Evolutionary conservation across 2,113 vertebrate genomes (phyloP), one percentile per base, ranked within the genome.

Genomic region (Penelope pileata): DNA sequence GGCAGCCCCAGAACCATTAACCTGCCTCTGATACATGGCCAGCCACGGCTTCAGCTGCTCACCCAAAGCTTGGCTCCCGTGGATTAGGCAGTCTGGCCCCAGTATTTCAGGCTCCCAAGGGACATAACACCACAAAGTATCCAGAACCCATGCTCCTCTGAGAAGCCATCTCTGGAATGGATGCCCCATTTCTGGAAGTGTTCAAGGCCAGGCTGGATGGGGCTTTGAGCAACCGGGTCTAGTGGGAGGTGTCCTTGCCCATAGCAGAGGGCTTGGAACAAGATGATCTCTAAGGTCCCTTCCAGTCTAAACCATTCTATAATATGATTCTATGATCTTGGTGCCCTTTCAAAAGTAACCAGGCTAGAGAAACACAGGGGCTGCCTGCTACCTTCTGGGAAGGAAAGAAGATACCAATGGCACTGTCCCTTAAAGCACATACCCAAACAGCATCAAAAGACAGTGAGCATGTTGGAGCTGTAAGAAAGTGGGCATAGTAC

Each of bases 1-100:
- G 10, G 43, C 40, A 91, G n/a, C 15, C 8, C 4, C 27, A 63
- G 10, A 48, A 38, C 0, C 0, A 29, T 30, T 51, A 13, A 60
- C 70, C 26, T 72, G 4, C 13, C 38, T 47, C 56, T 81, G 10
- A 14, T n/a, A 30, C 67, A 63, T 3, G 32, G 22, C 15, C 6
- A 45, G 13, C 21, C 43, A 11, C 8, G 4, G 8, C 50, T 58
- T 27, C 45, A 19, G 3, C 3, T 45, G 32, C 29, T 91, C 36
- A 29, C 48, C 3, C 34, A 45, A 45, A 69, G 34, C 24, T 68
- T 16, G 75, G 18, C 14, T 81, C 6, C 78, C 48, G 43, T 21
- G 30, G 18, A 19, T 38, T 10, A 62, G 8, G 42, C 10, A 45
- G 48, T 62, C 2, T 24, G 14, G 6, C 17, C 18, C 16, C 64